These are phyloP conservation scores for Cecidostiba fungosa DNA, from an alignment of 2,888 invertebrate genomes.

Conservation along the genomic window DNA sequence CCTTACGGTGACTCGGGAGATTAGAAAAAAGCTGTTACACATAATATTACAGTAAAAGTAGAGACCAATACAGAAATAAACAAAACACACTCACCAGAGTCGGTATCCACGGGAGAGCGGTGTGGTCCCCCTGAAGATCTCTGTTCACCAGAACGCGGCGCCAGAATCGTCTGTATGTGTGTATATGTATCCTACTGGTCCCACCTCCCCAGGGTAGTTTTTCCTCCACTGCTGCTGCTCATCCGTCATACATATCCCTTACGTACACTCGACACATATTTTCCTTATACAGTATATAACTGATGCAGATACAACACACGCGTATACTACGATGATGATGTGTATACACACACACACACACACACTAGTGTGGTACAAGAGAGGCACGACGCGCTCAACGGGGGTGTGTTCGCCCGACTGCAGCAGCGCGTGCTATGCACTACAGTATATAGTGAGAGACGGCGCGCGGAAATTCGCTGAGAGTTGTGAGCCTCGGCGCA, in stretches of 20 bases:
- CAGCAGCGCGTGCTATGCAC: not conserved
- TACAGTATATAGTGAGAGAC: no score
- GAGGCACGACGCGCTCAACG: not conserved
- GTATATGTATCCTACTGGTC: not conserved
- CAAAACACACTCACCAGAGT: not conserved
- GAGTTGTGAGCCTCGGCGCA: constrained; percentile 42
- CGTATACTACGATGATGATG: not conserved
- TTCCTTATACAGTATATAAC: no score
- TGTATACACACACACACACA: no score
- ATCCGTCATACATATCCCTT: not conserved
- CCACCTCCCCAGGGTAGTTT: not conserved
- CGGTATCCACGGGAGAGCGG: not conserved
- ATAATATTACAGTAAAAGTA: no score
- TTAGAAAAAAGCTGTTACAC: no score
- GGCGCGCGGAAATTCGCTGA: not conserved
- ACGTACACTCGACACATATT: not conserved
- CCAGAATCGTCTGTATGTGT: no score
- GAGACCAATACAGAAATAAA: no score
- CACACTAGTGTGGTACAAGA: no score
- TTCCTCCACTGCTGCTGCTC: not conserved
- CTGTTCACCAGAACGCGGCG: not conserved
- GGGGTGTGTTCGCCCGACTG: constrained; percentile 4
- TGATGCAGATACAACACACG: not conserved
- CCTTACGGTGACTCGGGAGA: no score
- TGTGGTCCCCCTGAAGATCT: not conserved